A percentile compares a stretch with the other conserved stretches of the same genome.
phyloP scores from a whole-genome alignment of 2,888 invertebrate genomes.

The Lutraria lutraria region DNA sequence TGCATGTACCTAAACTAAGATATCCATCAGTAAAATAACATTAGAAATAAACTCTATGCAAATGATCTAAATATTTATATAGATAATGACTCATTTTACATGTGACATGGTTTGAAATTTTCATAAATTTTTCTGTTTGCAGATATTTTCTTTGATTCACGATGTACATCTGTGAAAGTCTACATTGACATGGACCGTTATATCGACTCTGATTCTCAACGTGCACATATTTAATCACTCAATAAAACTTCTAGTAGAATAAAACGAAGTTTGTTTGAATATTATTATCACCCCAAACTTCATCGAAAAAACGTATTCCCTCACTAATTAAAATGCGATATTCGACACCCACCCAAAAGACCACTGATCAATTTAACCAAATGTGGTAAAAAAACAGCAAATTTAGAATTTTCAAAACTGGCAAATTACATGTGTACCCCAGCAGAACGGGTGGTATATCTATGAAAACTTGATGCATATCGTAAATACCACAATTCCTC shows the following conservation, averaged over 20 bases:
- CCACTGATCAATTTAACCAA: too few species aligned
- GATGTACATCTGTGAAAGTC: neutral
- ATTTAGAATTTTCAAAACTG: too few species aligned
- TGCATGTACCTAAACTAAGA: neutral
- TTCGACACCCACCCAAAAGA: too few species aligned
- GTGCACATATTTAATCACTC: neutral
- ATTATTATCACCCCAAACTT: neutral
- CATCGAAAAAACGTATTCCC: too few species aligned
- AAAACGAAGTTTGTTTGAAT: neutral
- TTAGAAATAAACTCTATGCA: neutral
- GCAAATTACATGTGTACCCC: too few species aligned
- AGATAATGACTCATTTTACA: neutral
- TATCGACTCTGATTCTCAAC: neutral
- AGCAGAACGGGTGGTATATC: too few species aligned
- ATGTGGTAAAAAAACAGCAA: too few species aligned
- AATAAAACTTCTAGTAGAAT: neutral
- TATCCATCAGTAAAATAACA: neutral
- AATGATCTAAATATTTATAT: neutral
- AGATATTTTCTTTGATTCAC: neutral
- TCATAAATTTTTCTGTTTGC: neutral
- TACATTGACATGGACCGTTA: neutral
- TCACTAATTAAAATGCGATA: too few species aligned
- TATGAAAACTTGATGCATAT: too few species aligned
- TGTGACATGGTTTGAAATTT: neutral
- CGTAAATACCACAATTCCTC: too few species aligned